phyloP scores from a whole-genome alignment of 1,140 invertebrate species.

The Micrasema minimum region DNA sequence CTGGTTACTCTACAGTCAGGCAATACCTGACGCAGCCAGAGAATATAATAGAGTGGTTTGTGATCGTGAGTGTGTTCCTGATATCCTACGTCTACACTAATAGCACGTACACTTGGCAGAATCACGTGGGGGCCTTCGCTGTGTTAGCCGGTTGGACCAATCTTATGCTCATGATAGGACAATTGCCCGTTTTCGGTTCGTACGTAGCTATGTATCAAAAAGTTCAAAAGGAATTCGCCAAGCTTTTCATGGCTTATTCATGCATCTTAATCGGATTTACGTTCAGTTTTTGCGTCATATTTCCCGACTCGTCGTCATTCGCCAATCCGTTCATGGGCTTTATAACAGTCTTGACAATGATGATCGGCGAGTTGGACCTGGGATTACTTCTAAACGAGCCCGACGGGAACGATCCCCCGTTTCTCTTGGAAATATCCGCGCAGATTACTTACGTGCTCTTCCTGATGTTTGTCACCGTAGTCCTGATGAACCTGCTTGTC shows the following conservation, averaged over 20 bases:
- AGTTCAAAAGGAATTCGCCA: conserved; percentile 86
- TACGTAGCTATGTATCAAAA: conserved; percentile 90
- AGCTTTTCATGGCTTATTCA: conserved; percentile 83
- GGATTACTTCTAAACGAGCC: conserved; percentile 75
- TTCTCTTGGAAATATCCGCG: conserved; percentile 75
- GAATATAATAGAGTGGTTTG: conserved; percentile 87
- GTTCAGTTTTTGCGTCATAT: conserved; percentile 87
- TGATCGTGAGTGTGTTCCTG: conserved; percentile 82
- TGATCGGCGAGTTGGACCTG: conserved; percentile 86
- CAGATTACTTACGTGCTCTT: conserved; percentile 81
- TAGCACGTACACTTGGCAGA: conserved; percentile 84
- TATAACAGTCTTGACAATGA: conserved; percentile 88
- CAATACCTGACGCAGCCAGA: conserved; percentile 85
- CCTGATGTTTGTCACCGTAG: conserved; percentile 81
- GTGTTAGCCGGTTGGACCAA: conserved; percentile 88
- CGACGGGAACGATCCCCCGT: conserved; percentile 70
- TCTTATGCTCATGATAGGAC: conserved; percentile 88
- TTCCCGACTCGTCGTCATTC: conserved; percentile 82
- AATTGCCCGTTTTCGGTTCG: conserved; percentile 84
- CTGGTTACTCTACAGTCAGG: conserved; percentile 78
- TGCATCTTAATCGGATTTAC: conserved; percentile 87
- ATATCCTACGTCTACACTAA: conserved; percentile 83
- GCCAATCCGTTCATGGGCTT: conserved; percentile 81
- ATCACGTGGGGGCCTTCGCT: conserved; percentile 83
- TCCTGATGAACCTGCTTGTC: conserved; percentile 83